Evolutionary conservation across 2,113 vertebrate genomes (phyloP).

Genomic region (Sorex araneus): DNA sequence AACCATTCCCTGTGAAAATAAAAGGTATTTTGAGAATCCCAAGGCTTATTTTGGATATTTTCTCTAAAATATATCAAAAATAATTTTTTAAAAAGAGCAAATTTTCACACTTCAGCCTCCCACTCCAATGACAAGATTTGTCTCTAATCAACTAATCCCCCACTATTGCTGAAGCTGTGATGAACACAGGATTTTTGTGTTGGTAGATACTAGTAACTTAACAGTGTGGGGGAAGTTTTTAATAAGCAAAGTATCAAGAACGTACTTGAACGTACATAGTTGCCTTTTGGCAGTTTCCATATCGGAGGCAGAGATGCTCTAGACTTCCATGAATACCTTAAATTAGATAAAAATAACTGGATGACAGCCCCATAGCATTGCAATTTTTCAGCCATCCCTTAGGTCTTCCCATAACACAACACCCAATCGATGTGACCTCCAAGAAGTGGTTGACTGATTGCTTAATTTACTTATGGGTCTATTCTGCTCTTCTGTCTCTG

Average conservation of each 20-base stretch:
- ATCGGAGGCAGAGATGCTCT: neutral
- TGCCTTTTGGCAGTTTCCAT: neutral
- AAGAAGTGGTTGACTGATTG: too few species aligned
- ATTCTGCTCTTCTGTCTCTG: neutral
- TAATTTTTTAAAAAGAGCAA: slow-evolving; percentile 52
- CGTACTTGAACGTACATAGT: neutral
- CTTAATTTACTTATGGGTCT: too few species aligned
- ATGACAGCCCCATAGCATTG: too few species aligned
- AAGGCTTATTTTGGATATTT: slow-evolving; percentile 68
- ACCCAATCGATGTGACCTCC: neutral
- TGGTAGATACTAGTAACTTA: neutral
- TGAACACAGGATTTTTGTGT: neutral
- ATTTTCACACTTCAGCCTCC: slow-evolving; percentile 73
- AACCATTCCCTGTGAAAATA: neutral
- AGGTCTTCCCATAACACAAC: neutral
- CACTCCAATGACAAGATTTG: slow-evolving; percentile 43
- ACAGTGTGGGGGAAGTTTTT: neutral
- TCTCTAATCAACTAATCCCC: slow-evolving; percentile 22
- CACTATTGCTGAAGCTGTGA: slow-evolving; percentile 48
- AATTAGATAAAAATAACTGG: neutral
- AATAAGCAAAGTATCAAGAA: neutral
- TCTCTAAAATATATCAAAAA: slow-evolving; percentile 35
- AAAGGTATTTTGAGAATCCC: slow-evolving; percentile 51
- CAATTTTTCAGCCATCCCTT: neutral
- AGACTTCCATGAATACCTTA: neutral